Base-by-base conservation (phyloP, 2,888 invertebrate genomes). In the Pyrrhosoma nymphula region DNA sequence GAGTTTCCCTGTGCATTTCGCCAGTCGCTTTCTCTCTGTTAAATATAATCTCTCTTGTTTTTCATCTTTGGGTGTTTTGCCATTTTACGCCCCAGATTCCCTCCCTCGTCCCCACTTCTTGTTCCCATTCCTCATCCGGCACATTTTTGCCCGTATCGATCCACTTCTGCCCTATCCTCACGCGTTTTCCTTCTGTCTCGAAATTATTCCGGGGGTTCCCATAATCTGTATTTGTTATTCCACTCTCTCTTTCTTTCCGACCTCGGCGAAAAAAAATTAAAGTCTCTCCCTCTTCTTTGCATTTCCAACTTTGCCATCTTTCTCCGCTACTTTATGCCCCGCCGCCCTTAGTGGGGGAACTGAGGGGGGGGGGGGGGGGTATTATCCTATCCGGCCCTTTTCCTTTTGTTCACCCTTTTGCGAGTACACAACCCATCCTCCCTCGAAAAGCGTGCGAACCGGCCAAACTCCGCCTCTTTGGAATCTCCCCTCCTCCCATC, bases 201-300 rank as follows among this genome's bases (percentile, higher is more conserved):
- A 82, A 30, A 82, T 82, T 82, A 82, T 82, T 82, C 82, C 75
- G 14, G 10, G 56, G 56, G 93, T 26, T 69, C 23, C n/a, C 47
- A n/a, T 93, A 93, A 93, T 93, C 93, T 93, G 93, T 93, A 75
- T 93, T 69, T 69, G n/a, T 55, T 93, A 18, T 39, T 93, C 91
- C 26, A n/a, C n/a, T 63, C 47, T 93, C 47, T 35, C n/a, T 39
- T 20, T 75, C 69, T 35, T 69, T 93, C 30, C 69, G 69, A 35
- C 26, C 47, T 75, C 75, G 69, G 18, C 1, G 12, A 35, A 47
- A 93, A 69, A 47, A 47, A 69, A 63, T 1, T 8, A 12, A 60
- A 60, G 3, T 91, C 91, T 30, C 39, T 23, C 39, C 47, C n/a
- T 4, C 75, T 47, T 4, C 16, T 63, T 39, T 91, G 26, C 91